Base-by-base conservation (phyloP, 2,888 invertebrate species). In the Glaucopsyche alexis region DNA sequence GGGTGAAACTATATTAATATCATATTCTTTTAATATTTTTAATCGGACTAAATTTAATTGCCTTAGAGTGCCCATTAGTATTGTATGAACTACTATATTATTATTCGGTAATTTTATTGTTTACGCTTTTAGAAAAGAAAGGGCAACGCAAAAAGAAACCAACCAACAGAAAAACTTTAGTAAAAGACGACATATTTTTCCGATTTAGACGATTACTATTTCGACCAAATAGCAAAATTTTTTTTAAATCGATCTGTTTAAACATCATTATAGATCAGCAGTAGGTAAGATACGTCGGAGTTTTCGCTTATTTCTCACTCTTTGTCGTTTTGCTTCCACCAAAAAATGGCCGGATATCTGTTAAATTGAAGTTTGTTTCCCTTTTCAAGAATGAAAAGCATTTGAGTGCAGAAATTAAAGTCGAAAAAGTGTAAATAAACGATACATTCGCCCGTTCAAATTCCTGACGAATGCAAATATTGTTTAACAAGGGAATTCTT, bases 401-500 rank as follows among this genome's bases (percentile, higher is more conserved):
- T 87, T 83, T 85, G 83, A 82, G 81, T 81, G 78, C 77, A 78
- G 81, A 81, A 84, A 86, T 83, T 85, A 84, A 86, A 84, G 81
- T 81, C 77, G 77, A 81, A 85, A 87, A 87, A 85, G 84, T 84
- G 83, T 87, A 86, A 86, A 87, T 86, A 87, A 87, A 87, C 87
- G 86, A 88, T 89, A 88, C 81, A 84, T 86, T 84, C 77, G 84
- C 81, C 80, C 83, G 87, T 88, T 90, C 91, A 89, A 89, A 91
- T 89, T 91, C 87, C 87, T 86, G 83, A 84, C 88, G 89, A 88
- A 89, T 87, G 88, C 86, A 89, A 90, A 92, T 91, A 90, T 89
- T 89, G 91, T 89, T 89, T 88, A 88, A 87, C 87, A 84, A 85
- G 90, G 88, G 89, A 89, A 91, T 91, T 90, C 91, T 90, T 90